phyloP scores from a whole-genome alignment of 92 coral and sea anemone species.

The Muricea muricata region DNA sequence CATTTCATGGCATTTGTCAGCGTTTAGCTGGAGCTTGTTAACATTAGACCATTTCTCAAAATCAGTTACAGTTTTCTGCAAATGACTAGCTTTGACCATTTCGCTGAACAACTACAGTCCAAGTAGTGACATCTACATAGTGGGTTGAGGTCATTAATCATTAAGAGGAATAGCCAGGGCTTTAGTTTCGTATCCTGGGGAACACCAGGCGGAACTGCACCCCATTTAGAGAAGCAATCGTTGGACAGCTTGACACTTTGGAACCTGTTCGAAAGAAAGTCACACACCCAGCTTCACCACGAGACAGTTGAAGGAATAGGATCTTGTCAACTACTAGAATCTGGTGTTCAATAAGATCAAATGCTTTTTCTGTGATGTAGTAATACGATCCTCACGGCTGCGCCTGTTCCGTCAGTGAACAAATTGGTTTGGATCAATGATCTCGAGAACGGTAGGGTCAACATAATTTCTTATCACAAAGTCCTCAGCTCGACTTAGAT shows the following conservation, averaged over 20 bases:
- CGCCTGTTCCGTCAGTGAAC: slow-evolving; percentile 5
- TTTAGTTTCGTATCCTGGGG: slow-evolving; percentile 12
- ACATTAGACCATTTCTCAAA: neutral
- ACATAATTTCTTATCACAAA: neutral
- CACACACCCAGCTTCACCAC: slow-evolving; percentile 21
- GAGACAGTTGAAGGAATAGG: neutral
- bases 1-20: neutral
- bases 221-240: slow-evolving; percentile 13
- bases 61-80: neutral
- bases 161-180: neutral
- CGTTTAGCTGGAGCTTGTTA: slow-evolving; percentile 27
- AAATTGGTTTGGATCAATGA: neutral
- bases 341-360: slow-evolving; percentile 12
- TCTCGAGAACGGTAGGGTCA: neutral
- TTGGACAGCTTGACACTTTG: slow-evolving; percentile 14
- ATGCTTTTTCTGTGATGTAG: slow-evolving; percentile 15
- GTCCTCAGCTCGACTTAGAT: slow-evolving; percentile 29
- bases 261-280: neutral
- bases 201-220: neutral
- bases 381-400: neutral
- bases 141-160: neutral
- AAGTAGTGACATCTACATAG: neutral
- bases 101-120: neutral
- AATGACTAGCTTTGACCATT: neutral
- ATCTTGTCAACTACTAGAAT: slow-evolving; percentile 1